phyloP scores from a whole-genome alignment of 2,113 vertebrate species.

The Amphilophus citrinellus region DNA sequence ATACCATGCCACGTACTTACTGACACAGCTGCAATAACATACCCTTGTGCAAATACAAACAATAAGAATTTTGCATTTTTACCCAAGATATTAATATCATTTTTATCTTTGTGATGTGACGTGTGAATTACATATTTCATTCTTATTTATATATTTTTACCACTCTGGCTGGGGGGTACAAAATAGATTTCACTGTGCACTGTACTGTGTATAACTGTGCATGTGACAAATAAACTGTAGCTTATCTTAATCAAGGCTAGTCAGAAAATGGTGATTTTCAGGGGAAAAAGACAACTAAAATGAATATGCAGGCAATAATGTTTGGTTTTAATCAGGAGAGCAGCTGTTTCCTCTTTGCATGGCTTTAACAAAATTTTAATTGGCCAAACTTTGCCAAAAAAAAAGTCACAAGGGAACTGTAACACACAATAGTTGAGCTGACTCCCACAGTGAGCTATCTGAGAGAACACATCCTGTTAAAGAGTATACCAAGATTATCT shows the following conservation, averaged over 20 bases:
- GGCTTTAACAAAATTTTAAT: constrained; percentile 36
- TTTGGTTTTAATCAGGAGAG: constrained; percentile 27
- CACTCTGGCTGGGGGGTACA: no score
- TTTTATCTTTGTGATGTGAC: no score
- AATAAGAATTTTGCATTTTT: no score
- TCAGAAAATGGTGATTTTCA: background rate
- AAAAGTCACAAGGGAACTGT: constrained; percentile 3
- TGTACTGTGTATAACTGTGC: no score
- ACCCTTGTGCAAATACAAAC: no score
- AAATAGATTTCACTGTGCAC: no score
- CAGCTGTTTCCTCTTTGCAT: constrained; percentile 39
- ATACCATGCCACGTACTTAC: no score
- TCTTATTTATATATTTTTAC: no score
- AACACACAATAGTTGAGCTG: constrained; percentile 12
- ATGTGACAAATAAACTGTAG: no score
- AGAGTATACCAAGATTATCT: constrained; percentile 1
- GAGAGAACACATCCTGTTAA: background rate
- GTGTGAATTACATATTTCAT: no score
- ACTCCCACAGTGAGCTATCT: background rate
- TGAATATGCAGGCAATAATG: background rate
- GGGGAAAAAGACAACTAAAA: background rate
- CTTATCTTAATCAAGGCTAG: background rate
- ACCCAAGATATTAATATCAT: no score
- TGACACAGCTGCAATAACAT: no score
- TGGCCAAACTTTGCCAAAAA: constrained; percentile 28